Conservation (phyloP, 2,113 vertebrate species). For the Blennius ocellaris region DNA sequence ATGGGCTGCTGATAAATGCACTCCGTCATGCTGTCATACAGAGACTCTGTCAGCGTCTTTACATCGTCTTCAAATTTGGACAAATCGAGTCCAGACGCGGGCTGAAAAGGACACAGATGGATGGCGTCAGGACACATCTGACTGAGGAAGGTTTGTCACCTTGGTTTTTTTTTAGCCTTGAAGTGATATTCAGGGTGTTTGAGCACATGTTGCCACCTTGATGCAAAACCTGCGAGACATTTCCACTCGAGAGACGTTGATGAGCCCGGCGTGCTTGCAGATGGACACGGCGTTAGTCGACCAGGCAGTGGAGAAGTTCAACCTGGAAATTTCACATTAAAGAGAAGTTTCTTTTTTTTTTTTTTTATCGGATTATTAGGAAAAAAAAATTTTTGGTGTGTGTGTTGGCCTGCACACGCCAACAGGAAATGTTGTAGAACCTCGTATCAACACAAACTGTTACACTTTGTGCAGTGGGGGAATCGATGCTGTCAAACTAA, state of each 20-base stretch:
- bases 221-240: conserved; percentile 87
- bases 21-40: conserved; percentile 91
- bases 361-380: too few relatives aligned
- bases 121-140: background rate
- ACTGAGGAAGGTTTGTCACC: too few relatives aligned
- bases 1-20: conserved; percentile 86
- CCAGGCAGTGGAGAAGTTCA: conserved; percentile 91
- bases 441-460: too few relatives aligned
- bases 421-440: too few relatives aligned
- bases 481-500: too few relatives aligned
- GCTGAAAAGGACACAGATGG: conserved; percentile 39
- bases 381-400: too few relatives aligned
- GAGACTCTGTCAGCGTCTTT: conserved; percentile 72
- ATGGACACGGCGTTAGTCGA: conserved; percentile 92
- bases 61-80: conserved; percentile 57
- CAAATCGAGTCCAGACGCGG: conserved; percentile 33
- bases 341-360: too few relatives aligned
- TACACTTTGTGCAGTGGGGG: too few relatives aligned
- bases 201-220: conserved; percentile 75
- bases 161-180: too few relatives aligned
- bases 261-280: conserved; percentile 85
- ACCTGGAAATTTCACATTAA: conserved; percentile 66
- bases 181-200: background rate
- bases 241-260: conserved; percentile 85
- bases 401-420: too few relatives aligned